These are phyloP conservation scores for Ageneiosus marmoratus DNA, from an alignment of 2,113 vertebrate species.

Conservation along the genomic window DNA sequence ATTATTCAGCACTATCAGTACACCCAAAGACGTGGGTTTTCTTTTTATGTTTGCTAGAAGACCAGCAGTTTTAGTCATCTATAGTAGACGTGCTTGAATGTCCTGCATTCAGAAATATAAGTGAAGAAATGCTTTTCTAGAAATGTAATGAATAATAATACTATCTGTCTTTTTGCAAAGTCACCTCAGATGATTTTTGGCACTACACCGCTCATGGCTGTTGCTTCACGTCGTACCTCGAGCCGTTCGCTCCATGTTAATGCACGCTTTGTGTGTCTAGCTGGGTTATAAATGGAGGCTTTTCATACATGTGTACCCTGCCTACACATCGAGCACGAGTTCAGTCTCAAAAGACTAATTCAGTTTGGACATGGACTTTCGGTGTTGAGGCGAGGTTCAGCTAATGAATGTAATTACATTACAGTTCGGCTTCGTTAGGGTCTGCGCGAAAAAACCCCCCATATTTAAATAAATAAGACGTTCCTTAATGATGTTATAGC, in stretches of 20 bases:
- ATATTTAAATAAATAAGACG: no score
- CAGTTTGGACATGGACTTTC: not conserved
- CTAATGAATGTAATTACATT: not conserved
- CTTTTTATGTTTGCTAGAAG: not conserved
- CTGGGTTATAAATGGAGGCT: slow-evolving; percentile 12
- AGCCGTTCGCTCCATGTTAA: not conserved
- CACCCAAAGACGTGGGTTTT: not conserved
- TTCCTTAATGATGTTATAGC: no score
- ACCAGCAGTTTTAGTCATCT: not conserved
- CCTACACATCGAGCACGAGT: not conserved
- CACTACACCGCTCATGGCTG: not conserved
- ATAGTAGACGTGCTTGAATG: not conserved
- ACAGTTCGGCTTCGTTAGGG: not conserved
- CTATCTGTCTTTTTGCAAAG: not conserved
- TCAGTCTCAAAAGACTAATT: not conserved
- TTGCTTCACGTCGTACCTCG: not conserved
- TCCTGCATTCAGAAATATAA: not conserved
- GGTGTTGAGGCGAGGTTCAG: not conserved
- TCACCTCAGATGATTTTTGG: slow-evolving; percentile 2
- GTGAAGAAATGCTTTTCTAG: not conserved
- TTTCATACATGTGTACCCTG: not conserved
- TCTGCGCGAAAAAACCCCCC: not conserved
- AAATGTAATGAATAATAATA: not conserved
- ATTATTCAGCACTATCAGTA: not conserved
- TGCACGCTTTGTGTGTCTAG: not conserved